Conservation (phyloP, 2,113 vertebrate genomes). For the Platichthys stellatus region DNA sequence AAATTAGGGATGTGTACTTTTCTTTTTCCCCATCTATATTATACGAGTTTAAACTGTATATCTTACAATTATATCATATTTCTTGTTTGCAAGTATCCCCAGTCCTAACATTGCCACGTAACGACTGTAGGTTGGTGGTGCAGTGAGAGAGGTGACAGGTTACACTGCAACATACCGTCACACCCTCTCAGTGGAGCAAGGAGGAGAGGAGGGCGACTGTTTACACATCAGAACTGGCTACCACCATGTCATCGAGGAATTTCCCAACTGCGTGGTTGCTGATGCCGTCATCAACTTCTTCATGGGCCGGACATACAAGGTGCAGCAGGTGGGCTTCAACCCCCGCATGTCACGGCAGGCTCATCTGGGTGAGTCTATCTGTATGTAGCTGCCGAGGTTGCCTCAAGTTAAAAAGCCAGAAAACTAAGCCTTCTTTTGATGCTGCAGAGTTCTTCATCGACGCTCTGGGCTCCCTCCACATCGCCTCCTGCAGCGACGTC, state of each 20-base stretch:
- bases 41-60: not conserved
- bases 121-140: constrained; percentile 87
- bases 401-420: too few relatives aligned
- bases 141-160: constrained; percentile 89
- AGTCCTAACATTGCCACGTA: not conserved
- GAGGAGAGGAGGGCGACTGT: constrained; percentile 87
- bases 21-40: not conserved
- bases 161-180: constrained; percentile 88
- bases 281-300: constrained; percentile 95
- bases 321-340: constrained; percentile 89
- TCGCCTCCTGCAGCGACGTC: constrained; percentile 90
- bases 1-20: too few relatives aligned
- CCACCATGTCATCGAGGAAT: constrained; percentile 86
- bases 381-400: not conserved
- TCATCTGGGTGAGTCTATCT: constrained; percentile 86
- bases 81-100: not conserved
- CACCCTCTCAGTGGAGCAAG: constrained; percentile 84
- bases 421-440: constrained; percentile 6
- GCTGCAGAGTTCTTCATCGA: constrained; percentile 92
- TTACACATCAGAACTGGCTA: constrained; percentile 82
- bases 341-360: constrained; percentile 84
- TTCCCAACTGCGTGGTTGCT: constrained; percentile 89
- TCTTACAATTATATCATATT: not conserved
- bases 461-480: constrained; percentile 86
- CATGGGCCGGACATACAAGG: constrained; percentile 87